Percentiles rank a stretch among this genome's conserved stretches.
phyloP scores from a whole-genome alignment of 2,797 vertebrate species.

The Crax fasciolata region DNA sequence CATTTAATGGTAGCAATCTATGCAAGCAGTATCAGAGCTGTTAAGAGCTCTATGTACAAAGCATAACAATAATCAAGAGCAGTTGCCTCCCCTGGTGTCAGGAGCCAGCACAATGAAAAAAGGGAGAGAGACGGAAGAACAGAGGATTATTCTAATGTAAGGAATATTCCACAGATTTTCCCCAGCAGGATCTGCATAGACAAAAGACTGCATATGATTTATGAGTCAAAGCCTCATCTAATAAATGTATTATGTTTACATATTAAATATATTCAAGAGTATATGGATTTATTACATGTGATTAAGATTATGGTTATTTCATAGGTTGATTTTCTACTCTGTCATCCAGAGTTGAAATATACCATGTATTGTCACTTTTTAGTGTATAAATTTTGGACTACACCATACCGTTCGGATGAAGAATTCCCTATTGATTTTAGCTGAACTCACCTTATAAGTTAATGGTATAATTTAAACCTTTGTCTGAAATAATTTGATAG shows the following conservation, averaged over 20 bases:
- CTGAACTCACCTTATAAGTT: neutral
- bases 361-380: neutral
- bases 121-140: neutral
- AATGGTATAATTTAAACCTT: neutral
- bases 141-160: neutral
- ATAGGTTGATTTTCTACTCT: neutral
- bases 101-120: neutral
- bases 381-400: neutral
- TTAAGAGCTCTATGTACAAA: neutral
- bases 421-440: neutral
- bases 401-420: neutral
- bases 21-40: neutral
- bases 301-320: neutral
- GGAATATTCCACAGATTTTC: neutral
- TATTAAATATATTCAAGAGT: neutral
- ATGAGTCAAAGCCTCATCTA: accelerated
- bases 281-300: neutral
- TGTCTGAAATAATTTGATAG: neutral
- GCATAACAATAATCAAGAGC: neutral
- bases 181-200: neutral
- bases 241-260: neutral
- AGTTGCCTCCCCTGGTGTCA: neutral
- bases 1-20: neutral
- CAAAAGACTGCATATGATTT: neutral
- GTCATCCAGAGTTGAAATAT: neutral